phyloP scores from a whole-genome alignment of 2,888 invertebrate genomes.

The Tenthredo amoena region DNA sequence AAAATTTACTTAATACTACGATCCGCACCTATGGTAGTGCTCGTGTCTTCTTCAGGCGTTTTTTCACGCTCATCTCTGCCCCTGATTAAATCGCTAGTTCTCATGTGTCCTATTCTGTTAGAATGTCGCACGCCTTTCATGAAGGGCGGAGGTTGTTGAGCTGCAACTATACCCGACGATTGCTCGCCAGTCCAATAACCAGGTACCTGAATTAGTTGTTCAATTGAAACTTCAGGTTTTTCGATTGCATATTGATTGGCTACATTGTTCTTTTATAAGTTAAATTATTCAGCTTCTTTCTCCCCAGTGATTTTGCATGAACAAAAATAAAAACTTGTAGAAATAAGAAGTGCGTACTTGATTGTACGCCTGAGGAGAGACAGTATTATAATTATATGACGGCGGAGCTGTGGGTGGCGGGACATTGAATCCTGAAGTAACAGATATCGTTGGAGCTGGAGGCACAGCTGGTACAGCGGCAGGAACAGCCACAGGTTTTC shows the following conservation, averaged over 20 bases:
- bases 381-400: constrained; percentile 72
- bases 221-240: not conserved
- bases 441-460: constrained; percentile 73
- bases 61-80: constrained; percentile 73
- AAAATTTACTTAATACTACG: not conserved
- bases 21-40: constrained; percentile 70
- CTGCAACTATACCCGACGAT: constrained; percentile 57
- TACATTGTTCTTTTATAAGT: not conserved
- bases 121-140: constrained; percentile 71
- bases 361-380: constrained; percentile 70
- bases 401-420: constrained; percentile 69
- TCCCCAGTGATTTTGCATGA: not conserved
- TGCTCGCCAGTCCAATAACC: constrained; percentile 73
- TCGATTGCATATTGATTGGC: too few species aligned
- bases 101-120: constrained; percentile 69
- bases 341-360: constrained; percentile 64
- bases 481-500: constrained; percentile 71
- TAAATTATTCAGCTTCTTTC: not conserved
- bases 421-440: constrained; percentile 68
- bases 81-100: constrained; percentile 68
- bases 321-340: not conserved
- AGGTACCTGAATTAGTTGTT: constrained; percentile 61
- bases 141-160: constrained; percentile 71
- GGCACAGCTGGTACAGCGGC: constrained; percentile 66
- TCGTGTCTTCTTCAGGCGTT: constrained; percentile 75